Conservation (phyloP, 2,113 vertebrate species). For the Ascaphus truei region DNA sequence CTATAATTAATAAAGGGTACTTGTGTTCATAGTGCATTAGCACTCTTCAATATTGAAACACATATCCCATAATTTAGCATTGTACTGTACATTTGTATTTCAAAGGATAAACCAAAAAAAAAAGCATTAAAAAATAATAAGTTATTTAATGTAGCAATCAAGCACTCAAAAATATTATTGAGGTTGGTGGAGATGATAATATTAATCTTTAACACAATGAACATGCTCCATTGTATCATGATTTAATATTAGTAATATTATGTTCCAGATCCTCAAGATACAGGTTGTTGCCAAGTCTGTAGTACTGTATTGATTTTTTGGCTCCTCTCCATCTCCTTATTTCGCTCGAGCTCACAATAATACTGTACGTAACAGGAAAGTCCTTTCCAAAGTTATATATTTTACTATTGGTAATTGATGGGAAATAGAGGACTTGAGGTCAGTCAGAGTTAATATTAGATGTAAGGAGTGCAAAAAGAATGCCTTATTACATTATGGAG, state of each 20-base stretch:
- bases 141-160: neutral
- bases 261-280: neutral
- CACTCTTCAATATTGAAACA: too few relatives aligned
- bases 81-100: too few relatives aligned
- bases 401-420: neutral
- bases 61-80: too few relatives aligned
- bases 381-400: neutral
- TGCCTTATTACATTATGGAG: too few relatives aligned
- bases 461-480: too few relatives aligned
- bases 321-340: neutral
- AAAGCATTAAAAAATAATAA: neutral
- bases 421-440: too few relatives aligned
- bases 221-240: neutral
- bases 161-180: neutral
- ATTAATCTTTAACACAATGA: conserved; percentile 13
- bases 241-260: conserved; percentile 17
- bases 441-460: too few relatives aligned
- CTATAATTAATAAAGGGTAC: too few relatives aligned
- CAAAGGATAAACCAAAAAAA: too few relatives aligned
- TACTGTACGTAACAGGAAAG: neutral
- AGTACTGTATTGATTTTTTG: conserved; percentile 6
- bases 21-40: too few relatives aligned
- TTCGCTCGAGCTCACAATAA: neutral
- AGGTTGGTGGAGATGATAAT: conserved; percentile 9
- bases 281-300: neutral